These are phyloP conservation scores for Cherax quadricarinatus DNA, from an alignment of 1,140 invertebrate species.

Conservation along the genomic window DNA sequence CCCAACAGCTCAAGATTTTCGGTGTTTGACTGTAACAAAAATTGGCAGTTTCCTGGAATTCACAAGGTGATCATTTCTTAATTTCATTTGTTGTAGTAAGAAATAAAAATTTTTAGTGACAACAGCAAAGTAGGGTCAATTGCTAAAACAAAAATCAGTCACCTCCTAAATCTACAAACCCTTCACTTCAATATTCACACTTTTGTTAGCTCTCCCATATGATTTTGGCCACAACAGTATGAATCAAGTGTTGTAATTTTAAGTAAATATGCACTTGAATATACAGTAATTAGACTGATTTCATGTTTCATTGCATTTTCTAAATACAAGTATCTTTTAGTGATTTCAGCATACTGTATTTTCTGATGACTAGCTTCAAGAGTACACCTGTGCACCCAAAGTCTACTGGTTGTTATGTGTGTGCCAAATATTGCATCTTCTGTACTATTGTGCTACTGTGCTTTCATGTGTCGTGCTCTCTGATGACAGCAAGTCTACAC, in stretches of 20 bases:
- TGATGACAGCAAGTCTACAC: constrained; percentile 20
- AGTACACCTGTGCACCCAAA: constrained; percentile 40
- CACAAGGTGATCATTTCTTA: too few species aligned
- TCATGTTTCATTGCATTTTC: constrained; percentile 50
- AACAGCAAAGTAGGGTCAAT: too few species aligned
- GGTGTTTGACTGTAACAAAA: too few species aligned
- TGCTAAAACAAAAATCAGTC: too few species aligned
- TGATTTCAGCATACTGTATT: constrained; percentile 28
- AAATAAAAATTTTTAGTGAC: too few species aligned
- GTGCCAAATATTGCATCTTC: constrained; percentile 61
- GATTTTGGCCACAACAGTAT: neutral
- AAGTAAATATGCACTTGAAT: constrained; percentile 40
- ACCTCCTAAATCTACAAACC: neutral
- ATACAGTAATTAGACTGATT: neutral
- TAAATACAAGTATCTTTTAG: constrained; percentile 37
- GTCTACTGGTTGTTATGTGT: constrained; percentile 47
- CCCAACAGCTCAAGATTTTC: too few species aligned
- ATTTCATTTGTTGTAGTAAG: too few species aligned
- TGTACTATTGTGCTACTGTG: constrained; percentile 61
- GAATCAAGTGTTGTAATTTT: constrained; percentile 21
- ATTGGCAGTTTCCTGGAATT: too few species aligned
- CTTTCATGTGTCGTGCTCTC: constrained; percentile 58
- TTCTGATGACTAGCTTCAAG: constrained; percentile 44
- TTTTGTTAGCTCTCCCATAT: neutral
- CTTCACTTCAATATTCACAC: neutral